Percentiles rank a stretch among this genome's conserved stretches.
phyloP scores from a whole-genome alignment of 2,888 invertebrate genomes.

The Corythucha ciliata region DNA sequence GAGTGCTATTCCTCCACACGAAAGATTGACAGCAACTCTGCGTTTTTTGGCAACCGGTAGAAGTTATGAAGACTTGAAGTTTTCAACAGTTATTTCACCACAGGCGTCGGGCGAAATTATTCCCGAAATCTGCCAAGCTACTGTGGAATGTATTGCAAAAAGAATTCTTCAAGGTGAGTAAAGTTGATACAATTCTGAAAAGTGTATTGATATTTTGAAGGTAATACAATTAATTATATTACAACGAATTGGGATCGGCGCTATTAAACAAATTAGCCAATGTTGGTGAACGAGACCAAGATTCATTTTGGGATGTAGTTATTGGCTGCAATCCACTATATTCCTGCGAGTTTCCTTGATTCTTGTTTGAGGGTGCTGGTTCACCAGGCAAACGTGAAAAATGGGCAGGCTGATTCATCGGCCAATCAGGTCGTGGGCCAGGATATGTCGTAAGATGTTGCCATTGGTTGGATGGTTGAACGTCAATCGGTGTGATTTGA shows the following conservation, averaged over 20 bases:
- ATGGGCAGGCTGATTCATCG: conserved; percentile 7
- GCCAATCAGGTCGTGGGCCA: conserved; percentile 11
- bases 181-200: not conserved
- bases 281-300: not conserved
- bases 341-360: conserved; percentile 1
- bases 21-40: conserved; percentile 9
- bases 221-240: conserved; percentile 2
- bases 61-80: conserved; percentile 11
- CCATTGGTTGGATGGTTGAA: conserved; percentile 11
- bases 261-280: conserved; percentile 9
- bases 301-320: conserved; percentile 2
- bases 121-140: conserved; percentile 9
- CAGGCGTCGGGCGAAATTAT: conserved; percentile 10
- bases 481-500: conserved; percentile 7
- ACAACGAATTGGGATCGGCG: conserved; percentile 5
- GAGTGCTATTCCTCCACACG: conserved; percentile 13
- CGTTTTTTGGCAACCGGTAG: conserved; percentile 4
- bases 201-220: conserved; percentile 2
- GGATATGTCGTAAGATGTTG: conserved; percentile 4
- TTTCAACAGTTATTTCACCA: conserved; percentile 3
- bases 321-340: conserved; percentile 6
- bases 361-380: conserved; percentile 5
- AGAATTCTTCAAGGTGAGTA: conserved; percentile 8
- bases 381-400: conserved; percentile 9
- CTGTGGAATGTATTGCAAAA: conserved; percentile 9